A percentile compares a stretch with the other conserved stretches of the same genome.
Conservation (phyloP, 2,888 invertebrate genomes). For the Apodemia duryi region DNA sequence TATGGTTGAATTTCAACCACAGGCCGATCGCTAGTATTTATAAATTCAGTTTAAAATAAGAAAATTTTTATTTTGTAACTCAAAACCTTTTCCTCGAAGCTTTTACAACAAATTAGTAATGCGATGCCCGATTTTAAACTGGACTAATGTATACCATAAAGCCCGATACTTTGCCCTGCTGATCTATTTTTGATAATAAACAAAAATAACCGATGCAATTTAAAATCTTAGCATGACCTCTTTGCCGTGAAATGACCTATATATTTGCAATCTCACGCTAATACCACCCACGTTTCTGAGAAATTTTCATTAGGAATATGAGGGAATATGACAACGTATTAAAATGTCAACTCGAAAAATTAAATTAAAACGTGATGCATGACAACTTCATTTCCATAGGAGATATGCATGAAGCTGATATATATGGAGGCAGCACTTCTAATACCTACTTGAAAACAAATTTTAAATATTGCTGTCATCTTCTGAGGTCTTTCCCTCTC, state of each 20-base stretch:
- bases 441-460: no score
- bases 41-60: no score
- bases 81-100: neutral
- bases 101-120: neutral
- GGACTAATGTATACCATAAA: conserved; percentile 23
- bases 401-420: neutral
- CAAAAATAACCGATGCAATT: conserved; percentile 35
- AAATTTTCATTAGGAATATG: conserved; percentile 56
- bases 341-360: conserved; percentile 32
- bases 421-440: no score
- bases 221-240: conserved; percentile 27
- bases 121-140: neutral
- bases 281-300: conserved; percentile 64
- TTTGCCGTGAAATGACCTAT: conserved; percentile 54
- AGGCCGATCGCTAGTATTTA: no score
- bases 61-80: no score
- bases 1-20: no score
- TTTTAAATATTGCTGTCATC: no score
- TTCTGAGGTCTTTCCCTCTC: no score
- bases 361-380: neutral
- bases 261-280: conserved; percentile 39
- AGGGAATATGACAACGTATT: conserved; percentile 59
- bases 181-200: conserved; percentile 35
- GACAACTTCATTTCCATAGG: neutral
- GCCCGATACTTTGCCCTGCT: conserved; percentile 28